These are phyloP conservation scores for Leptopilina myrica DNA, from an alignment of 2,888 invertebrate species.

Conservation along the genomic window DNA sequence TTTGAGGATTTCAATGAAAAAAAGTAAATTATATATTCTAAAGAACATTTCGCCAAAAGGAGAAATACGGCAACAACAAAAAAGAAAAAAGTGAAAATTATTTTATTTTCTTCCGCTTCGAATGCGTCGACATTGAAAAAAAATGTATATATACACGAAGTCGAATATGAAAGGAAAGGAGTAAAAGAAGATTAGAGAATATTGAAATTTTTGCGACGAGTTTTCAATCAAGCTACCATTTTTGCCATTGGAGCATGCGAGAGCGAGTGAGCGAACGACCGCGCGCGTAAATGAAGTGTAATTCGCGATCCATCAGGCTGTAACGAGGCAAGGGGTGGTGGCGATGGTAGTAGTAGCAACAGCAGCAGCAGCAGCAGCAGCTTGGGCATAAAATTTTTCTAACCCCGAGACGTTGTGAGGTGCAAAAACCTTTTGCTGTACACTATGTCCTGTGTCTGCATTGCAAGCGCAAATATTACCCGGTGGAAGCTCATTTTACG, in stretches of 20 bases:
- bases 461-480: conserved; percentile 48
- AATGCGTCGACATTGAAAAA: neutral
- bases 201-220: conserved; percentile 51
- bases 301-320: conserved; percentile 55
- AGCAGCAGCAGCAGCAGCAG: neutral
- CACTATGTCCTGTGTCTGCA: conserved; percentile 12
- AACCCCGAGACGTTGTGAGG: conserved; percentile 15
- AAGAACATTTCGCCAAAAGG: neutral
- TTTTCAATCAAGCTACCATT: conserved; percentile 52
- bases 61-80: no score
- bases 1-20: neutral
- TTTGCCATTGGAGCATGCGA: conserved; percentile 37
- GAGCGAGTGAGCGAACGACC: conserved; percentile 41
- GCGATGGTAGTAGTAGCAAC: neutral
- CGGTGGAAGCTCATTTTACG: conserved; percentile 48
- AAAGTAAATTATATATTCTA: neutral
- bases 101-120: conserved; percentile 8
- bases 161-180: neutral
- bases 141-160: neutral
- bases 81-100: conserved; percentile 15
- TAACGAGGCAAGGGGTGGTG: conserved; percentile 41
- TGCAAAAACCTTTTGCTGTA: conserved; percentile 14
- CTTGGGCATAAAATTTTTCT: conserved; percentile 27
- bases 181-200: conserved; percentile 13
- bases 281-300: conserved; percentile 58